These are phyloP conservation scores for Drosophila kikkawai DNA, from an alignment of 1,140 invertebrate genomes.

Conservation along the genomic window DNA sequence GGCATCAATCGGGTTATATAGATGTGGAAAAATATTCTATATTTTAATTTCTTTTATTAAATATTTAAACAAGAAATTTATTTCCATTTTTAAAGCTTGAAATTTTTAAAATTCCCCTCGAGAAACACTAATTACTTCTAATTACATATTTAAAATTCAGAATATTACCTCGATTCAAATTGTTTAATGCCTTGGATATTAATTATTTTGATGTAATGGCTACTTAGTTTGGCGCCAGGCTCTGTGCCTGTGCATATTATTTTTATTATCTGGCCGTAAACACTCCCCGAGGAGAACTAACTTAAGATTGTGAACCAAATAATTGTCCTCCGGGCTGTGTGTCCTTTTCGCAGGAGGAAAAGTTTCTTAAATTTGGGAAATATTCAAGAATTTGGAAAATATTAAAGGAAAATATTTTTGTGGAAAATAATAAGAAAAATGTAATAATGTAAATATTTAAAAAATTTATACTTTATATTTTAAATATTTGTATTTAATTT, in stretches of 20 bases:
- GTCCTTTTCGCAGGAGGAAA: not conserved
- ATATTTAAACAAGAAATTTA: too few relatives aligned
- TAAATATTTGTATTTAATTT: too few relatives aligned
- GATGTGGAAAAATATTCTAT: not conserved
- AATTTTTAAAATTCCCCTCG: slow-evolving; percentile 1
- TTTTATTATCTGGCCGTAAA: slow-evolving; percentile 30
- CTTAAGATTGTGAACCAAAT: slow-evolving; percentile 22
- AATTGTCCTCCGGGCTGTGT: not conserved
- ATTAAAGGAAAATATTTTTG: too few relatives aligned
- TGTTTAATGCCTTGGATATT: slow-evolving; percentile 14
- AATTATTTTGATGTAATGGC: slow-evolving; percentile 13
- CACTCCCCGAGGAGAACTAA: slow-evolving; percentile 28
- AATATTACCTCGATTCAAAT: slow-evolving; percentile 11
- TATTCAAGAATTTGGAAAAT: not conserved
- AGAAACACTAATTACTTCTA: not conserved
- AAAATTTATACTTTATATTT: too few relatives aligned
- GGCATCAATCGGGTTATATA: slow-evolving; percentile 10
- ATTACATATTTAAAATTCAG: slow-evolving; percentile 9
- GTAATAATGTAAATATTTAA: too few relatives aligned
- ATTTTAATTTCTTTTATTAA: too few relatives aligned
- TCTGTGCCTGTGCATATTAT: slow-evolving; percentile 4
- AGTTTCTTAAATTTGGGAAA: not conserved
- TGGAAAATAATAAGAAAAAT: too few relatives aligned
- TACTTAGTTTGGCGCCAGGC: not conserved
- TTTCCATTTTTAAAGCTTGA: not conserved